Conservation (phyloP, 2,797 vertebrate species). For the Cheirogaleus major region DNA sequence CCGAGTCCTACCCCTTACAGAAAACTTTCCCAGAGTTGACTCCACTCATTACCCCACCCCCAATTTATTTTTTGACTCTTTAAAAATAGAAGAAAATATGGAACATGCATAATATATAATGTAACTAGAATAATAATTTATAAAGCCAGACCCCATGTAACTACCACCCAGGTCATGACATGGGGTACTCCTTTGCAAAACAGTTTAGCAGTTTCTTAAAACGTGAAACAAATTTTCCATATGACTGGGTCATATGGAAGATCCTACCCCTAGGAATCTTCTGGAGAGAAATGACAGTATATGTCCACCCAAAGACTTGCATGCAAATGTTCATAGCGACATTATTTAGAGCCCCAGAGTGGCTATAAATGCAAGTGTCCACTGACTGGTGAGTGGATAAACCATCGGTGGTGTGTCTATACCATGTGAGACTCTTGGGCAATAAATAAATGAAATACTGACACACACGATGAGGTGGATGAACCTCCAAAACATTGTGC, state of each 20-base stretch:
- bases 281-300: neutral
- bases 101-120: neutral
- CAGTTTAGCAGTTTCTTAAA: neutral
- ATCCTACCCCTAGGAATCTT: neutral
- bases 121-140: neutral
- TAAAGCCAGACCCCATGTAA: neutral
- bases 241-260: neutral
- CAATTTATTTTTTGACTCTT: neutral
- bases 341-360: neutral
- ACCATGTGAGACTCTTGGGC: neutral
- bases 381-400: neutral
- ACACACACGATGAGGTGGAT: neutral
- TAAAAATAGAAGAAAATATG: neutral
- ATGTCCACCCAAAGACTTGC: neutral
- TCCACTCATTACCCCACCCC: too few species aligned
- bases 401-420: neutral
- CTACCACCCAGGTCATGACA: neutral
- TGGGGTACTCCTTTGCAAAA: neutral
- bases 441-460: neutral
- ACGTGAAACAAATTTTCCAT: neutral
- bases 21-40: neutral
- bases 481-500: neutral
- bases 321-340: neutral
- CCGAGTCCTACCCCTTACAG: neutral
- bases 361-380: neutral